Conservation (phyloP, 2,888 invertebrate genomes). For the Drosophila helvetica region DNA sequence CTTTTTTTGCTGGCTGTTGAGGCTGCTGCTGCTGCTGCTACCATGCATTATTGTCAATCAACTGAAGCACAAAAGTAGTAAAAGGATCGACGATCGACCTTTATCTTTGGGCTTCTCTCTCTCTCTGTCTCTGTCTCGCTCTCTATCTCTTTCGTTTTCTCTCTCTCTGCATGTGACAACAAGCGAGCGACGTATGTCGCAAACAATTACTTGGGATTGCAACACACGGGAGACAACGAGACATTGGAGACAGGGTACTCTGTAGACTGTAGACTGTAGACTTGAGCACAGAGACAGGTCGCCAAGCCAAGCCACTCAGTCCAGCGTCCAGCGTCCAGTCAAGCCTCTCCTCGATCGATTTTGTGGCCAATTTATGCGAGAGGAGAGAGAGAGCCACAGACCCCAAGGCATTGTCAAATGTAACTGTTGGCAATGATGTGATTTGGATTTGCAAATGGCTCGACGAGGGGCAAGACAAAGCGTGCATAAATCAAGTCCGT, state of each 20-base stretch:
- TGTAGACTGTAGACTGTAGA: constrained; percentile 10
- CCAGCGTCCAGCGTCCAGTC: constrained; percentile 21
- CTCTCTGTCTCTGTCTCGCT: constrained; percentile 30
- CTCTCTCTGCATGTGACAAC: constrained; percentile 67
- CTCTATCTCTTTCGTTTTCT: not conserved
- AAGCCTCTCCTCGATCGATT: constrained; percentile 27
- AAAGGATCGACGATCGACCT: constrained; percentile 76
- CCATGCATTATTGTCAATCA: constrained; percentile 81
- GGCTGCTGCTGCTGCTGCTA: constrained; percentile 54
- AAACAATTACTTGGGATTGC: constrained; percentile 81
- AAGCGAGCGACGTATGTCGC: constrained; percentile 80
- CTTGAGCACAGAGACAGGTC: constrained; percentile 37
- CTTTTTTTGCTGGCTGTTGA: constrained; percentile 34
- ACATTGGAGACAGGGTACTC: constrained; percentile 29
- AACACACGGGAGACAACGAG: constrained; percentile 51
- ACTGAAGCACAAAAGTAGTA: constrained; percentile 69
- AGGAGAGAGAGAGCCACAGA: constrained; percentile 22
- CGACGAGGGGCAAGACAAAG: constrained; percentile 61
- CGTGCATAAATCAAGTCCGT: constrained; percentile 72
- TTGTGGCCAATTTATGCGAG: constrained; percentile 73
- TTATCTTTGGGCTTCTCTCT: constrained; percentile 52
- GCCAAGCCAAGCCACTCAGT: constrained; percentile 15
- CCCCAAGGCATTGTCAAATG: constrained; percentile 78
- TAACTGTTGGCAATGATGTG: constrained; percentile 77
- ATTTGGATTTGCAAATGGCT: constrained; percentile 78